phyloP scores from a whole-genome alignment of 2,113 vertebrate species.

The Hypocryptadius cinnamomeus region DNA sequence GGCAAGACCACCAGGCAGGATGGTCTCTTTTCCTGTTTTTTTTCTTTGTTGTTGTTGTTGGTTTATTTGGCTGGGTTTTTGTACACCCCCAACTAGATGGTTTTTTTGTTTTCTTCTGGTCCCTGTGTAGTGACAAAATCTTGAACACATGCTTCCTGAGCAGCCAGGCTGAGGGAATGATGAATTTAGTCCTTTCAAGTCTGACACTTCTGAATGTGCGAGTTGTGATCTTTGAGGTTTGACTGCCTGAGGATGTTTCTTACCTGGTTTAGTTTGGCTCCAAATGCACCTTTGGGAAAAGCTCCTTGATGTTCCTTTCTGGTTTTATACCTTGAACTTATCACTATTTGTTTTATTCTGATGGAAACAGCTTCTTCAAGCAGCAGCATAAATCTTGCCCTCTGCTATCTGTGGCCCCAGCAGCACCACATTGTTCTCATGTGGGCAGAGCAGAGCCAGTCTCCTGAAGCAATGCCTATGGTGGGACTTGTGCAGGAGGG shows the following conservation, averaged over 20 bases:
- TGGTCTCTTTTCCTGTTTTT: not conserved
- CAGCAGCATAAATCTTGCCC: not conserved
- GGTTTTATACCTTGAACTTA: not conserved
- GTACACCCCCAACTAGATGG: fast-evolving
- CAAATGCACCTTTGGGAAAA: not conserved
- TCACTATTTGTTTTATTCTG: not conserved
- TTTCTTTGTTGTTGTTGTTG: too few relatives aligned
- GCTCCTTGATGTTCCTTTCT: not conserved
- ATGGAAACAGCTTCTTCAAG: not conserved
- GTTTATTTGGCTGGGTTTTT: not conserved
- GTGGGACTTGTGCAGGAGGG: not conserved
- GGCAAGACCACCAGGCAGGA: not conserved
- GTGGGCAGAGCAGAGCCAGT: not conserved
- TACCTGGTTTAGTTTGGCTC: not conserved
- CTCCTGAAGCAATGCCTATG: fast-evolving
- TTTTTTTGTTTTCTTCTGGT: not conserved
- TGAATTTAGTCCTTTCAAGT: not conserved
- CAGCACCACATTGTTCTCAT: fast-evolving
- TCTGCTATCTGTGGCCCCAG: not conserved
- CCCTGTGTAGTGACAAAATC: not conserved
- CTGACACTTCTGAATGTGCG: fast-evolving
- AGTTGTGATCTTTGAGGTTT: not conserved
- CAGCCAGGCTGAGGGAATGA: not conserved
- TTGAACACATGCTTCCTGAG: not conserved
- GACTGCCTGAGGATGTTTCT: not conserved